A percentile compares a stretch with the other conserved stretches of the same genome.
Conservation (phyloP, 1,140 invertebrate genomes). For the Anastatus disparis region DNA sequence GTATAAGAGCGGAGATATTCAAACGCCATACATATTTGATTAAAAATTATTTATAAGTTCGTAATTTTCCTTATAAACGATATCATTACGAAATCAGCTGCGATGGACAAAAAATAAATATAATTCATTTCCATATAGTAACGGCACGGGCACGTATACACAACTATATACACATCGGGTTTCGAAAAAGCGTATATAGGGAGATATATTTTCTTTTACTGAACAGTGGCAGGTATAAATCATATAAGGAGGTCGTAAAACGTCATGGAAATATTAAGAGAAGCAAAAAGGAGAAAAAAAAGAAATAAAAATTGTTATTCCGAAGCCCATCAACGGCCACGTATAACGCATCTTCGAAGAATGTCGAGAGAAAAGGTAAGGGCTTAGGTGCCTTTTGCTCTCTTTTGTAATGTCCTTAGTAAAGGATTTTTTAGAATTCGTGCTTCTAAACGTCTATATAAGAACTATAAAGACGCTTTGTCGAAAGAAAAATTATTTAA, state of each 20-base stretch:
- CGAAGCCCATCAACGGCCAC: not conserved
- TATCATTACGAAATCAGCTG: too few relatives aligned
- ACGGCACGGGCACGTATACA: conserved; percentile 1
- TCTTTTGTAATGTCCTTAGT: conserved; percentile 54
- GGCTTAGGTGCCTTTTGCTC: conserved; percentile 45
- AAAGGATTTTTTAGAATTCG: conserved; percentile 46
- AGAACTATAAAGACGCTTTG: too few relatives aligned
- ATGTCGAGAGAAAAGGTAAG: conserved; percentile 31
- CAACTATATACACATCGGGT: not conserved
- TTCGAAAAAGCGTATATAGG: too few relatives aligned
- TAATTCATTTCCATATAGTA: conserved; percentile 8
- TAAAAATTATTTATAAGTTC: too few relatives aligned
- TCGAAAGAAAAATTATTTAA: not conserved
- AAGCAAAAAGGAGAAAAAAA: conserved; percentile 5
- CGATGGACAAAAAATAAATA: not conserved
- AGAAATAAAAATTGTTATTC: conserved; percentile 31
- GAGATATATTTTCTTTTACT: conserved; percentile 33
- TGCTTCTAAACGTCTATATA: too few relatives aligned
- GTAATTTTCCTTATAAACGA: too few relatives aligned
- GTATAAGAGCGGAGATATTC: too few relatives aligned
- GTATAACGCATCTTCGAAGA: conserved; percentile 30
- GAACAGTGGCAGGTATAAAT: conserved; percentile 37
- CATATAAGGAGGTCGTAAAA: conserved; percentile 34
- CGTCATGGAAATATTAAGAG: conserved; percentile 44
- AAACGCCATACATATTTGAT: too few relatives aligned